phyloP scores from a whole-genome alignment of 2,113 vertebrate genomes.

The Hydrochoerus hydrochaeris region DNA sequence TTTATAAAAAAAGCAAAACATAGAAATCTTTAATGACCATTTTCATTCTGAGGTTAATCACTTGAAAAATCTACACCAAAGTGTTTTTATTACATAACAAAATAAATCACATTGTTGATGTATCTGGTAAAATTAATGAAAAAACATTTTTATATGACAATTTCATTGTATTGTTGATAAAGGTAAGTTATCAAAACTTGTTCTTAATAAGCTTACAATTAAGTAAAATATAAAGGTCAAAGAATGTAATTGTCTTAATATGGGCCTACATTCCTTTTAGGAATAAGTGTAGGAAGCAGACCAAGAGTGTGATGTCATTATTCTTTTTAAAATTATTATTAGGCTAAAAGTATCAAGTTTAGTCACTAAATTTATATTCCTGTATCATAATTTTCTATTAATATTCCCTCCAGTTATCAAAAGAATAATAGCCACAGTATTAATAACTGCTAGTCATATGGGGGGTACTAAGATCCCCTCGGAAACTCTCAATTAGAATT shows the following conservation, averaged over 20 bases:
- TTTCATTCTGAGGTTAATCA: conserved; percentile 64
- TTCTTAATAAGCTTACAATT: background rate
- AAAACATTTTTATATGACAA: conserved; percentile 60
- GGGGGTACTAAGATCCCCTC: background rate
- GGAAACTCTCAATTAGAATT: background rate
- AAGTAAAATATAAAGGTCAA: conserved; percentile 53
- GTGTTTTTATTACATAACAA: conserved; percentile 77
- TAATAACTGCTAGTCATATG: conserved; percentile 1
- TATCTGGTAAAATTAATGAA: conserved; percentile 65
- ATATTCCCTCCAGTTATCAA: background rate
- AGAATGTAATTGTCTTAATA: conserved; percentile 41
- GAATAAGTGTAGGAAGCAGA: background rate
- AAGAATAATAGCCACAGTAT: background rate
- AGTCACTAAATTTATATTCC: conserved; percentile 5
- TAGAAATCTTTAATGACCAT: conserved; percentile 67
- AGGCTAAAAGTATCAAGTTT: background rate
- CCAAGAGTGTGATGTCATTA: background rate
- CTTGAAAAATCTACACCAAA: conserved; percentile 62
- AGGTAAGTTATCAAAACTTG: conserved; percentile 61
- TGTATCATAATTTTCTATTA: background rate
- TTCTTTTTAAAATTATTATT: background rate
- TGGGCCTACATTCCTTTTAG: conserved; percentile 27
- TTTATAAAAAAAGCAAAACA: conserved; percentile 69
- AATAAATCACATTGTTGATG: conserved; percentile 79
- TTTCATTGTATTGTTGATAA: conserved; percentile 63